Percentiles rank a stretch among this genome's conserved stretches.
These are phyloP conservation scores for Epinephelus malabaricus DNA, from an alignment of 2,797 vertebrate species.

Conservation along the genomic window DNA sequence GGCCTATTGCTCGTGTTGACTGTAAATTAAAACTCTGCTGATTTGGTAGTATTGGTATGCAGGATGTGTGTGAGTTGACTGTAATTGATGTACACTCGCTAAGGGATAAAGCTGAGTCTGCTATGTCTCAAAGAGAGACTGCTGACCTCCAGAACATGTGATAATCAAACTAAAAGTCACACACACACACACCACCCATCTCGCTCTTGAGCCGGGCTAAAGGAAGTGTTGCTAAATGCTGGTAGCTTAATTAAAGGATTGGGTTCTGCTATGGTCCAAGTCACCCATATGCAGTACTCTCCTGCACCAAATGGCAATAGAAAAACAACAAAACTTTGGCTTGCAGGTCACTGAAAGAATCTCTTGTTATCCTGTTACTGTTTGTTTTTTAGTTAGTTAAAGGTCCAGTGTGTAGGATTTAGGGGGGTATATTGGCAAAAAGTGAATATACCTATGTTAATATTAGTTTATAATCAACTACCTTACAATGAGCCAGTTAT, in stretches of 20 bases:
- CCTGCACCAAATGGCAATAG: constrained; percentile 1
- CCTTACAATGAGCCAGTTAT: too few species aligned
- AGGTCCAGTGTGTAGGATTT: too few species aligned
- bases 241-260: constrained; percentile 4
- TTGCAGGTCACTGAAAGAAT: not conserved
- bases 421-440: too few species aligned
- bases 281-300: not conserved
- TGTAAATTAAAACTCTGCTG: constrained; percentile 72
- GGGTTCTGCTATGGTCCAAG: not conserved
- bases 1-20: constrained; percentile 62
- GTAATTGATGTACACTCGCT: constrained; percentile 33
- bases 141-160: constrained; percentile 37
- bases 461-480: too few species aligned
- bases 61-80: constrained; percentile 39
- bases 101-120: constrained; percentile 52
- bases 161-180: constrained; percentile 4
- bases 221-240: not conserved
- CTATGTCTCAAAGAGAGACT: constrained; percentile 12
- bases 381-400: not conserved
- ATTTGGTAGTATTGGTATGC: constrained; percentile 47
- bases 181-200: not conserved
- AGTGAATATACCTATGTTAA: too few species aligned
- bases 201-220: not conserved
- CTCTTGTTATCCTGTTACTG: not conserved
- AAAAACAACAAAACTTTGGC: constrained; percentile 6